These are phyloP conservation scores for Setipinna tenuifilis DNA, from an alignment of 2,797 vertebrate genomes.

Conservation along the genomic window DNA sequence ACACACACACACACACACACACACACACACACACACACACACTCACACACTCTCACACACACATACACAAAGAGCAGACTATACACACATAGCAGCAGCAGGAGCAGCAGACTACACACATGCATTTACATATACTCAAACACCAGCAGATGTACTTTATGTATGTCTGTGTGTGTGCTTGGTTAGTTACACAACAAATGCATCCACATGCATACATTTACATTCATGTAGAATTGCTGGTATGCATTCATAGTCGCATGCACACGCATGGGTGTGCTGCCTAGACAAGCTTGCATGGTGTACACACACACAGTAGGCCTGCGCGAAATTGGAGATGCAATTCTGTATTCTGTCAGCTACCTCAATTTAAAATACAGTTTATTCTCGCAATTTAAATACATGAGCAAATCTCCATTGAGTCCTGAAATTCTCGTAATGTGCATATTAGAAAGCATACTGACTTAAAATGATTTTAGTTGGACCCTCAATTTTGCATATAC, in stretches of 20 bases:
- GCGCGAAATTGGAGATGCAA: no score
- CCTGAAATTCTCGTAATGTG: neutral
- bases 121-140: constrained; percentile 51
- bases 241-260: neutral
- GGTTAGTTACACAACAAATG: neutral
- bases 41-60: constrained; percentile 18
- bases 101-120: constrained; percentile 1
- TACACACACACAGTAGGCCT: no score
- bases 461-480: neutral
- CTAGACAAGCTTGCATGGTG: neutral
- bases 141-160: neutral
- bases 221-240: neutral
- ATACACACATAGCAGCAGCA: neutral
- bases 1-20: constrained; percentile 49
- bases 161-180: neutral
- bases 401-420: no score
- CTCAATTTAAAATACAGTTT: no score
- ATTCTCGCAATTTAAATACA: no score
- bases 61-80: no score
- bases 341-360: no score
- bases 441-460: neutral
- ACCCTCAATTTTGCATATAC: no score
- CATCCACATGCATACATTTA: neutral
- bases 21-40: constrained; percentile 30
- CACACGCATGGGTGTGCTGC: neutral